Base-by-base conservation (phyloP, 1,140 invertebrate genomes). In the Drosophila sproati region DNA sequence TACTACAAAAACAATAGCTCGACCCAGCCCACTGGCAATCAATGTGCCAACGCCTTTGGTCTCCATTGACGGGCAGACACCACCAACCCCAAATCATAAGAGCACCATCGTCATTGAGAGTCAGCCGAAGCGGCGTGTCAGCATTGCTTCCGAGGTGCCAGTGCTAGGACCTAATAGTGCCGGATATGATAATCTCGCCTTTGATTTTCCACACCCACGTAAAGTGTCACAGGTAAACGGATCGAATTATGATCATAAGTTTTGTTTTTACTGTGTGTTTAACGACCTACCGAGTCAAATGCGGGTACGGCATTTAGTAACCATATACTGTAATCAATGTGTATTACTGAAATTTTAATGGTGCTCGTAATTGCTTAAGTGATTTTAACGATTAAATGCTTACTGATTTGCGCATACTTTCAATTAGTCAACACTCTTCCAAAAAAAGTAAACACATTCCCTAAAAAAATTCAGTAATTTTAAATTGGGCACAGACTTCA, bases 211-310 rank as follows among this genome's bases (percentile, higher is more conserved):
- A 61, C 81, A 90, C 31, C 62, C 75, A 60, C 77, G 92, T 41
- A 92, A 92, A 90, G 92, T 91, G 32, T 93, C 92, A 56, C 92
- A 92, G 81, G 92, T 93, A 56, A 91, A 72, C 37, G 45, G 20
- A 35, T 45, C 34, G 43, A 37, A 78, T 86, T 59, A 55, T 39
- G 60, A 68, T 74, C 60, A 52, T 73, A 72, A 88, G 73, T 76
- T 59, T 50, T 70, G 69, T 68, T 41, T 68, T 41, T 35, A 55
- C 20, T 54, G 34, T 29, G 35, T 52, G 50, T 12, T 52, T 35
- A 35, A 50, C 48, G 48, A 50, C 10, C 8, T 20, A n/a, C 10
- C 32, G 6, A 32, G 50, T 51, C 31, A 51, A 5, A 29, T 29
- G 3, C 12, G 20, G 62, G 51, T 48, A 20, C 5, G 10, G 28